These are phyloP conservation scores for Argyra leucocephala DNA, from an alignment of 2,888 invertebrate species.

Conservation along the genomic window DNA sequence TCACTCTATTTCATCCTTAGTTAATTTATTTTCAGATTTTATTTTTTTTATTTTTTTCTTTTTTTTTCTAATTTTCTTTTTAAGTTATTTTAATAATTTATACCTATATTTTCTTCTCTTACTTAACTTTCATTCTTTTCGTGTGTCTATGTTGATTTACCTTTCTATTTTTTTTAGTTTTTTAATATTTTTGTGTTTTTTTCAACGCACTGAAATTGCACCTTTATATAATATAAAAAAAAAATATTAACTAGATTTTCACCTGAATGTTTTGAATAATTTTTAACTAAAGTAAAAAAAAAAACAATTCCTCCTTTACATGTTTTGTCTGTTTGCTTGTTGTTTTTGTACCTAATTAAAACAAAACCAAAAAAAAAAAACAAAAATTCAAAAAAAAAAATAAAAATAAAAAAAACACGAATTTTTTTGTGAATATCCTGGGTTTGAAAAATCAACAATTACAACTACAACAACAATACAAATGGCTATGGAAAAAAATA, in stretches of 20 bases:
- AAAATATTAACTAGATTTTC: constrained; percentile 1
- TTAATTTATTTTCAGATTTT: not conserved
- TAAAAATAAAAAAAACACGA: not conserved
- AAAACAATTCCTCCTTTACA: not conserved
- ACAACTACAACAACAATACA: constrained; percentile 13
- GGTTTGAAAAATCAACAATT: constrained; percentile 11
- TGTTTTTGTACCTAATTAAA: constrained; percentile 2
- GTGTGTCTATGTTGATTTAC: no score
- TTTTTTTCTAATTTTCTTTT: constrained; percentile 16
- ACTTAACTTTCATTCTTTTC: not conserved
- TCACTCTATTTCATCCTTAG: not conserved
- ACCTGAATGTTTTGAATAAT: constrained; percentile 7
- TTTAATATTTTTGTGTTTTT: not conserved
- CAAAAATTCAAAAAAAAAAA: not conserved
- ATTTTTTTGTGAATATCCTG: constrained; percentile 10
- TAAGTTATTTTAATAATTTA: constrained; percentile 12
- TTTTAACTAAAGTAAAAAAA: not conserved
- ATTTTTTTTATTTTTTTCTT: not conserved
- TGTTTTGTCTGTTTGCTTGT: not conserved
- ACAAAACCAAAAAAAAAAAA: constrained; percentile 3
- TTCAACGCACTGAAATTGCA: constrained; percentile 10
- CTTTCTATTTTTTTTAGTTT: not conserved
- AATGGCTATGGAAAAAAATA: not conserved
- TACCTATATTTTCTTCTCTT: not conserved
- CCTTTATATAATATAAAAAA: not conserved